A percentile compares a stretch with the other conserved stretches of the same genome.
These are phyloP conservation scores for Cheilinus undulatus DNA, from an alignment of 2,113 vertebrate genomes.

Conservation along the genomic window DNA sequence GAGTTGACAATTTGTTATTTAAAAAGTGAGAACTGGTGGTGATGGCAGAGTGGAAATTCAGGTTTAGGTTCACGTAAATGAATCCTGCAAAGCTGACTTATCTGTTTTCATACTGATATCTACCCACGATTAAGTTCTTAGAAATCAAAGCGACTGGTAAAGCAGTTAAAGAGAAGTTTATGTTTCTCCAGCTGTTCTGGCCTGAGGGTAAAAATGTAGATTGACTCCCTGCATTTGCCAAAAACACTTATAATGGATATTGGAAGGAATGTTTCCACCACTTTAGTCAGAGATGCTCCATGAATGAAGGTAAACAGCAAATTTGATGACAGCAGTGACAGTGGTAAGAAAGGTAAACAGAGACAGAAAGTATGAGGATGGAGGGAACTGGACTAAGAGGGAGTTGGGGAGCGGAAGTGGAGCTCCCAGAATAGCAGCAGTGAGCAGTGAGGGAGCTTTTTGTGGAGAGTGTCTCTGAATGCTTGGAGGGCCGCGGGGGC, in stretches of 20 bases:
- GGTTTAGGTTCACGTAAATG: too few relatives aligned
- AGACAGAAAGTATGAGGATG: constrained; percentile 22
- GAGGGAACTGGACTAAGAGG: constrained; percentile 14
- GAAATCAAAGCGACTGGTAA: not conserved
- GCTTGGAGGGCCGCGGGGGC: constrained; percentile 74
- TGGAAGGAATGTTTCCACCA: not conserved
- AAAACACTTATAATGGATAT: not conserved
- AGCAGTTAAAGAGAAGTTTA: not conserved
- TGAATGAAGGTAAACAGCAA: not conserved
- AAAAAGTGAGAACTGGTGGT: too few relatives aligned
- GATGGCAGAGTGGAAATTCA: too few relatives aligned
- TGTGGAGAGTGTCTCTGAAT: constrained; percentile 75
- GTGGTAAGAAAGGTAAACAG: not conserved
- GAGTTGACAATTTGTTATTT: too few relatives aligned
- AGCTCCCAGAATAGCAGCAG: constrained; percentile 77
- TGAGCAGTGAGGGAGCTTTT: constrained; percentile 65
- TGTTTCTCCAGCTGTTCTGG: not conserved
- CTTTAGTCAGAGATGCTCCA: not conserved
- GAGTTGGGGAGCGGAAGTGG: constrained; percentile 43
- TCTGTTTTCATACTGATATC: too few relatives aligned
- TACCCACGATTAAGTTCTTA: not conserved
- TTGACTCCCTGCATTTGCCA: not conserved
- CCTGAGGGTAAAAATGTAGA: not conserved
- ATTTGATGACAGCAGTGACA: not conserved
- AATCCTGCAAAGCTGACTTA: too few relatives aligned